Base-by-base conservation (phyloP, 1,140 invertebrate genomes). In the Elysia chlorotica region DNA sequence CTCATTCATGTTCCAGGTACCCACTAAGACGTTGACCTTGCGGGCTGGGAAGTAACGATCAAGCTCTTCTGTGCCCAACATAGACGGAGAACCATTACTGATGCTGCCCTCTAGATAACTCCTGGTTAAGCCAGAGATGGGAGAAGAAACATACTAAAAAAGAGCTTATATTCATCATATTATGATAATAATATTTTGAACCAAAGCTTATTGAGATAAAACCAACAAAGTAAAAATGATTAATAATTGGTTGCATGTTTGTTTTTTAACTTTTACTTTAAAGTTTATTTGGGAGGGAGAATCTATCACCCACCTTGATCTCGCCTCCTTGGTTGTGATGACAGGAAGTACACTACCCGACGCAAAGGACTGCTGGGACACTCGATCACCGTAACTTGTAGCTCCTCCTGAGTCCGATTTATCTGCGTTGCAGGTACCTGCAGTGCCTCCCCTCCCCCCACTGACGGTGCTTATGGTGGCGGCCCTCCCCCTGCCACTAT, bases 1-100 rank as follows among this genome's bases (percentile, higher is more conserved):
- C 90, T 95, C 94, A 19, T 94, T 94, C 95, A 98, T 97, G 86
- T 99, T 99, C 96, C 96, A 98, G 4, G 95, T 96, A 19, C 94
- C 95, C 69, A 97, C 91, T 89, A 96, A 96, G 75, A 98, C 92
- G 33, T 81, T 92, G 0, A 97, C 88, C 88, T 94, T 92, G 77
- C 93, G 90, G 81, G 93, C 92, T 4, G 95, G 94, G 80, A 98
- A 91, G 31, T 94, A 93, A 84, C 94, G 92, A 77, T 95, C 92
- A 54, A 98, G 88, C 83, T 97, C 95, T 33, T 91, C 90, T 10
- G 92, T 89, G 14, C 95, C 95, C 1, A 97, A 86, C 21, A 97
- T 83, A 10, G 76, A 74, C 21, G 77, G 65, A n/a, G 66, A 30
- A 17, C 67, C 70, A 5, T 19, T 33, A 53, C 62, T 77, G 14